Evolutionary conservation across 2,113 vertebrate species (phyloP).

Genomic region (Xenopus borealis): DNA sequence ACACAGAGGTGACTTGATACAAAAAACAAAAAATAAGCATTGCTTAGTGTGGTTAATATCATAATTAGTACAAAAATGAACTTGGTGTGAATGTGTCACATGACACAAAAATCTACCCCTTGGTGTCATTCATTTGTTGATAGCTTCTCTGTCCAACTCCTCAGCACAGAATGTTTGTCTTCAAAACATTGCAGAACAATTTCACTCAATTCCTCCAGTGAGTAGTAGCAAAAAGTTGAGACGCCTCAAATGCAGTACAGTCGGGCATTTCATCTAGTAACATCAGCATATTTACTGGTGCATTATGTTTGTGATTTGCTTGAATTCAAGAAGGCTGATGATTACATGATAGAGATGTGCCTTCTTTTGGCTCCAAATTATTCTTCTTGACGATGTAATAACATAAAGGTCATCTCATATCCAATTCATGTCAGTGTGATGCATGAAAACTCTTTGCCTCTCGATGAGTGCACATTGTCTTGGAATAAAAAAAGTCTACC

Average conservation of each 20-base stretch:
- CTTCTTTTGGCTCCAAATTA: constrained; percentile 38
- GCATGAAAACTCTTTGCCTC: background rate
- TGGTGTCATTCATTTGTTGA: too few relatives aligned
- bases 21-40: too few relatives aligned
- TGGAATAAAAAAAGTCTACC: constrained; percentile 25
- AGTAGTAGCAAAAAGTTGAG: background rate
- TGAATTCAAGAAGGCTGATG: constrained; percentile 26
- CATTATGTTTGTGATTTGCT: background rate
- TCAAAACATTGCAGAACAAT: too few relatives aligned
- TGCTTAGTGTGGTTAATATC: too few relatives aligned
- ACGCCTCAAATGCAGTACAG: background rate
- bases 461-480: constrained; percentile 4
- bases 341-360: constrained; percentile 17
- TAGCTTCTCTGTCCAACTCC: too few relatives aligned
- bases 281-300: background rate
- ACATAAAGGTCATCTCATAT: constrained; percentile 38
- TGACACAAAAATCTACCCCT: too few relatives aligned
- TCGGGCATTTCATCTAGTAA: constrained; percentile 24
- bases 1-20: too few relatives aligned
- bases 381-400: constrained; percentile 44
- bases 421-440: constrained; percentile 46
- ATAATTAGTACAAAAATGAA: too few relatives aligned
- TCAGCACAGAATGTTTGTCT: too few relatives aligned
- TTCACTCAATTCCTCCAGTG: too few relatives aligned
- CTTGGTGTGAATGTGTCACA: too few relatives aligned